A percentile compares a stretch with the other conserved stretches of the same genome.
Conservation (phyloP, 2,888 invertebrate genomes). For the Hirtodrosophila alboralis region DNA sequence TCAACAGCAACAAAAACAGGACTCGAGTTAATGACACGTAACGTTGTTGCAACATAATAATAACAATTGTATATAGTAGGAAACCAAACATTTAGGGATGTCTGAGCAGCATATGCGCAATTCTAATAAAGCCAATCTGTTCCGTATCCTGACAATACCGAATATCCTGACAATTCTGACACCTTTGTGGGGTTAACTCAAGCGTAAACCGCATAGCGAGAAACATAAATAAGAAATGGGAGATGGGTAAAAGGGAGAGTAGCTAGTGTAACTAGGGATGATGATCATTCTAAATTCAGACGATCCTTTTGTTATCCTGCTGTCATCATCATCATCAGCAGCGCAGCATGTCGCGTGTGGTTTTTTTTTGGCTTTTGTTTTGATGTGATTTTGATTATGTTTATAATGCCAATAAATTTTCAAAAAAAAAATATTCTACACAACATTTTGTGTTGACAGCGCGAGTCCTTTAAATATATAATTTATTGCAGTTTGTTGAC, state of each 20-base stretch:
- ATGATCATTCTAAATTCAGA: constrained; percentile 23
- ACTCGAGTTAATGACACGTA: constrained; percentile 66
- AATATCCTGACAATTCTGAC: neutral
- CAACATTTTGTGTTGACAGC: constrained; percentile 31
- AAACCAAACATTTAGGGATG: constrained; percentile 37
- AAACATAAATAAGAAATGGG: constrained; percentile 1
- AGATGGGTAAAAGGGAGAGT: neutral
- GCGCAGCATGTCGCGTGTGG: constrained; percentile 51
- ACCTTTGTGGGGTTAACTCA: constrained; percentile 35
- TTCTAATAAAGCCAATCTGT: constrained; percentile 66
- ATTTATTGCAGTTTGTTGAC: constrained; percentile 51
- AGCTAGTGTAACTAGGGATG: constrained; percentile 28
- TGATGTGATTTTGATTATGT: constrained; percentile 77
- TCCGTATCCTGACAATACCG: constrained; percentile 19
- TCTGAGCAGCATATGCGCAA: constrained; percentile 54
- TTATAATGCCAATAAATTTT: constrained; percentile 70
- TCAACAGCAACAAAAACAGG: constrained; percentile 44
- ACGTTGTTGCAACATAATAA: constrained; percentile 58
- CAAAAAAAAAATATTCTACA: constrained; percentile 35
- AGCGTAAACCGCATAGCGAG: constrained; percentile 48
- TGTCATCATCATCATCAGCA: constrained; percentile 55
- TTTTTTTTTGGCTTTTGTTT: constrained; percentile 54
- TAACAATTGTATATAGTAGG: constrained; percentile 24
- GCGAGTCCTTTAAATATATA: constrained; percentile 44
- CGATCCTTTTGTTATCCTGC: constrained; percentile 31